phyloP scores from a whole-genome alignment of 2,888 invertebrate genomes.

The Spodoptera exigua region DNA sequence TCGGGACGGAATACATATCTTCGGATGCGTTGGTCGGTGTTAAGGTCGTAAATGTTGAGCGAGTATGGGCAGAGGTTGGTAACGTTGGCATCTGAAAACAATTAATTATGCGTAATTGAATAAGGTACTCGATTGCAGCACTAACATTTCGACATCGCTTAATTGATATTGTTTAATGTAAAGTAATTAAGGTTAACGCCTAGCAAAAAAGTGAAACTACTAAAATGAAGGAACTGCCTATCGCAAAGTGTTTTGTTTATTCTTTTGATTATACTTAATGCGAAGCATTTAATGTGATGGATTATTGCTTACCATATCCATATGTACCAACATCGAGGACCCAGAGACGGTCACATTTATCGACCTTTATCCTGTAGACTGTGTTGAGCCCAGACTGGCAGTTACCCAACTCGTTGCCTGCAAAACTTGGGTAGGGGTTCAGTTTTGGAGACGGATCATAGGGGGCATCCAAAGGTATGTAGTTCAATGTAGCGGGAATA shows the following conservation, averaged over 20 bases:
- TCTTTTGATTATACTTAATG: not conserved
- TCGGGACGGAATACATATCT: slow-evolving; percentile 92
- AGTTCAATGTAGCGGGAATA: slow-evolving; percentile 94
- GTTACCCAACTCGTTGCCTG: slow-evolving; percentile 93
- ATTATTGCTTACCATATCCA: slow-evolving; percentile 90
- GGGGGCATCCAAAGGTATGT: slow-evolving; percentile 91
- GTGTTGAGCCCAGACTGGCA: slow-evolving; percentile 93
- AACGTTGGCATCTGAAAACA: slow-evolving; percentile 80
- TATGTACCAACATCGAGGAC: slow-evolving; percentile 95
- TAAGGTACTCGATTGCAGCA: not conserved
- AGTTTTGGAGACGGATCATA: slow-evolving; percentile 92
- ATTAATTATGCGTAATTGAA: not conserved
- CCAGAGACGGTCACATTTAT: slow-evolving; percentile 94
- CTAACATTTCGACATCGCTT: slow-evolving; percentile 5
- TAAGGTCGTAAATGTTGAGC: slow-evolving; percentile 93
- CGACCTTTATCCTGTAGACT: slow-evolving; percentile 94
- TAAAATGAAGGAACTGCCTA: slow-evolving; percentile 2
- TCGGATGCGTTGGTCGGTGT: slow-evolving; percentile 92
- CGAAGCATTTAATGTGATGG: not conserved
- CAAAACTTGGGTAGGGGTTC: slow-evolving; percentile 94
- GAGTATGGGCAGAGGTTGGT: slow-evolving; percentile 94
- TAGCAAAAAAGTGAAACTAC: slow-evolving; percentile 27
- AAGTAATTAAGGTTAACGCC: slow-evolving; percentile 25
- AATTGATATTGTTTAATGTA: slow-evolving; percentile 16
- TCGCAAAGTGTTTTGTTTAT: not conserved